Base-by-base conservation (phyloP, 2,888 invertebrate species). In the Drosophila formosana region DNA sequence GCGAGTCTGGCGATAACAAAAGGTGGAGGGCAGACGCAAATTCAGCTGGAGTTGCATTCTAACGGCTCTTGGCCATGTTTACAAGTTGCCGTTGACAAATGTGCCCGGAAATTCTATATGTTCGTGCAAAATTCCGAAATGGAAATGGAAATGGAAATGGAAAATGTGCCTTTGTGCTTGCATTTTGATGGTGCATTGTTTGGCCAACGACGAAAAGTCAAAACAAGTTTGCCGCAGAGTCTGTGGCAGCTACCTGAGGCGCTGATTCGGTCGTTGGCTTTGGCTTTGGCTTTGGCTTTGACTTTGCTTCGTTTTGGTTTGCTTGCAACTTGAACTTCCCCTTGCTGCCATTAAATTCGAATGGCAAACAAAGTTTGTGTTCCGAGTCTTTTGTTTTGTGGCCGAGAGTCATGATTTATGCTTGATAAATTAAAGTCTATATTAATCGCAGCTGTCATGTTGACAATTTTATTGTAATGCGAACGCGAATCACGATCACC, bases 361-460 rank as follows among this genome's bases (percentile, higher is more conserved):
- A 67, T 62, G 52, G 61, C 43, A 18, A n/a, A 52, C 41, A 28
- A 72, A 80, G 88, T 75, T 84, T 70, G 79, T 78, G 68, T 45
- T 65, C 50, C n/a, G 51, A 82, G 75, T 80, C 75, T 81, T 81
- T 70, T 66, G 79, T 75, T 61, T 50, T 30, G 37, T 32, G 41
- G n/a, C 11, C 37, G 6, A 13, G 8, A 11, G n/a, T 13, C 64
- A 66, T 83, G 81, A 81, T 78, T 83, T 84, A 84, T 84, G 82
- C 66, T 30, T 66, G 69, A 75, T 72, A 81, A 83, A 88, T 83
- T 77, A 58, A 83, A 63, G 73, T 76, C 84, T 81, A 63, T 87
- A 84, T 87, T 87, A 84, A 89, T 84, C 77, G 85, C 47, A 51
- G 65, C 85, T 84, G 84, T 89, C 89, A 87, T 72, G 86, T 85